Conservation (phyloP, 1,140 invertebrate species). For the Gonioctena quinquepunctata region DNA sequence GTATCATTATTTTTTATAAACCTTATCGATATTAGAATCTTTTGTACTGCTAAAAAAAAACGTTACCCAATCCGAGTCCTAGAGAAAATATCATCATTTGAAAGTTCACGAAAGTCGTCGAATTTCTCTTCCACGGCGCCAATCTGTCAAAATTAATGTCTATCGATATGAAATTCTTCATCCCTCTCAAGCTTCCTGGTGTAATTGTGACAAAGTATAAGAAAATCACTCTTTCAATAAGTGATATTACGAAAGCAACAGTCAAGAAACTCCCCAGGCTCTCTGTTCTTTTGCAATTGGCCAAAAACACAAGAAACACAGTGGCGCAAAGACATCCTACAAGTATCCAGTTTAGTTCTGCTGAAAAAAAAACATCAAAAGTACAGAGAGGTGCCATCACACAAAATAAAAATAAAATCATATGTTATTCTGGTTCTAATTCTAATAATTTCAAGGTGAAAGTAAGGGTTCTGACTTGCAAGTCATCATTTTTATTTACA, state of each 20-base stretch:
- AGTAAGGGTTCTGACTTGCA: too few species aligned
- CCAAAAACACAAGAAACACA: background rate
- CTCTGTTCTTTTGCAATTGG: background rate
- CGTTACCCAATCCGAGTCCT: background rate
- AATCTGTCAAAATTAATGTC: background rate
- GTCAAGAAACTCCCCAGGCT: background rate
- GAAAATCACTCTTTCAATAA: background rate
- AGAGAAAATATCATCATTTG: background rate
- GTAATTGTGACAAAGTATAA: background rate
- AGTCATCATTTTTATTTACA: too few species aligned
- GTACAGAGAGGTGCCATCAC: too few species aligned
- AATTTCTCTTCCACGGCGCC: background rate
- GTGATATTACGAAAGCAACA: background rate
- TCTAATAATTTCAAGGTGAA: too few species aligned
- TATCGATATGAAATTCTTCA: background rate
- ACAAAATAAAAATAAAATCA: too few species aligned
- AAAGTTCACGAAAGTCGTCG: background rate
- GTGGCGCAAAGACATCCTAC: background rate
- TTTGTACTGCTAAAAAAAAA: too few species aligned
- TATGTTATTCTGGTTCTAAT: too few species aligned
- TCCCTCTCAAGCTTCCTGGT: background rate
- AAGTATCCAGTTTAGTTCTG: background rate
- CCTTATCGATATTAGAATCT: too few species aligned
- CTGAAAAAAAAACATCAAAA: background rate
- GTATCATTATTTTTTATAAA: too few species aligned